A percentile compares a stretch with the other conserved stretches of the same genome.
phyloP scores from a whole-genome alignment of 2,888 invertebrate species.

The Drosophila falleni region DNA sequence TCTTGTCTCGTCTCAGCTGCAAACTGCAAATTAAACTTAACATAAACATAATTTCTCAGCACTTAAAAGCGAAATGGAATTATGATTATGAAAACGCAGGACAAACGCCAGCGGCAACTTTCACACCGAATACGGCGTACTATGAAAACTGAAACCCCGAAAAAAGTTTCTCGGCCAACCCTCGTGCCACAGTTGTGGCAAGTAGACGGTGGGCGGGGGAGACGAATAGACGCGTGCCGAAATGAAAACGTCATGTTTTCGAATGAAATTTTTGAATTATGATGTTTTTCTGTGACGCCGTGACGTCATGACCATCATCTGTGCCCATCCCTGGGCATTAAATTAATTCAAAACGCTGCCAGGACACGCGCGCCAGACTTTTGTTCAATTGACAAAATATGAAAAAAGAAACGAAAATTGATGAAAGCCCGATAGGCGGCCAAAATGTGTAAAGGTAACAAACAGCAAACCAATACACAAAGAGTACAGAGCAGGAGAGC shows the following conservation, averaged over 20 bases:
- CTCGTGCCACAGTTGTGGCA: constrained; percentile 24
- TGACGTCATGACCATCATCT: constrained; percentile 49
- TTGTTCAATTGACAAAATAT: constrained; percentile 73
- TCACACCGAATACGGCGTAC: constrained; percentile 58
- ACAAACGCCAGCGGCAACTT: constrained; percentile 48
- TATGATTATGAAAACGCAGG: constrained; percentile 67
- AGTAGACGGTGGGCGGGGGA: background rate
- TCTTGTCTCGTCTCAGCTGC: constrained; percentile 41
- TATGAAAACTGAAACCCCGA: constrained; percentile 38
- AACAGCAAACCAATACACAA: constrained; percentile 13
- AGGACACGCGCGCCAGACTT: constrained; percentile 72
- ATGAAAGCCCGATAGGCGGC: constrained; percentile 63
- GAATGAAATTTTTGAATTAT: constrained; percentile 82
- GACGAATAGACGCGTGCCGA: constrained; percentile 63
- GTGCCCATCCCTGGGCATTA: constrained; percentile 65
- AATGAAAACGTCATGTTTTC: constrained; percentile 79
- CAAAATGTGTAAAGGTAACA: constrained; percentile 55
- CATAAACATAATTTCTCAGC: constrained; percentile 76
- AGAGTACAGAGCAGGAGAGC: background rate
- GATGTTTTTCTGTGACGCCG: constrained; percentile 66
- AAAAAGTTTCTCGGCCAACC: constrained; percentile 51
- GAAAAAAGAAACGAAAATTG: constrained; percentile 56
- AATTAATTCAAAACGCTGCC: constrained; percentile 82
- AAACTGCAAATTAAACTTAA: constrained; percentile 73
- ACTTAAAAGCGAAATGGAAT: constrained; percentile 71